These are phyloP conservation scores for Hippocampus zosterae DNA, from an alignment of 2,113 vertebrate genomes.

Conservation along the genomic window DNA sequence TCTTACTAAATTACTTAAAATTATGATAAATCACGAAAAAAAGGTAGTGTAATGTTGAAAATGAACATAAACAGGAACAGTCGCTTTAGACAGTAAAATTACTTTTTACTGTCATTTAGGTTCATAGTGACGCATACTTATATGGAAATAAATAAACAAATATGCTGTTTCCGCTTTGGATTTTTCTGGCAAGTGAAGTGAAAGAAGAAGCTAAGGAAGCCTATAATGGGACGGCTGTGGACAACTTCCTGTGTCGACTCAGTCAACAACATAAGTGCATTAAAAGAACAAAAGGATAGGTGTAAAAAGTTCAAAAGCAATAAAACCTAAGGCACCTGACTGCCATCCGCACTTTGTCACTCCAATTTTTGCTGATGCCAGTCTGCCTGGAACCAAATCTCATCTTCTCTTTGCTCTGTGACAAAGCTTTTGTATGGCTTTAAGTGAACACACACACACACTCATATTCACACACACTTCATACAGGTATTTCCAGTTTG, in stretches of 20 bases:
- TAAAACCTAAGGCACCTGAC: not conserved
- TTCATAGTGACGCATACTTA: not conserved
- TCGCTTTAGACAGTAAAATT: too few relatives aligned
- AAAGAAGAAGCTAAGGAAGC: not conserved
- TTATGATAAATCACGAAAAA: not conserved
- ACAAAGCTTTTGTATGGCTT: not conserved
- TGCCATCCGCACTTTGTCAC: not conserved
- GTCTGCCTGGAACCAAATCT: constrained; percentile 3
- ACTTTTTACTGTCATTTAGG: not conserved
- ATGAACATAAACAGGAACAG: too few relatives aligned
- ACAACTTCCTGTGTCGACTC: constrained; percentile 39
- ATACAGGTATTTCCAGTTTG: constrained; percentile 73
- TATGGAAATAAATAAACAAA: not conserved
- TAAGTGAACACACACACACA: not conserved
- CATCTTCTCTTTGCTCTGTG: constrained; percentile 1
- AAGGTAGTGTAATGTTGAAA: not conserved
- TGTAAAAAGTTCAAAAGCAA: not conserved
- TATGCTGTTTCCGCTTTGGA: not conserved
- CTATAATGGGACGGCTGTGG: constrained; percentile 1
- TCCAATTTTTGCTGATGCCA: not conserved
- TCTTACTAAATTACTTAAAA: too few relatives aligned
- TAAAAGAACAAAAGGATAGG: constrained; percentile 17
- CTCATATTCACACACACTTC: constrained; percentile 15
- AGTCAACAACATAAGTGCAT: constrained; percentile 19
- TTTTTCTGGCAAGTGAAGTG: not conserved